phyloP scores from a whole-genome alignment of 2,797 vertebrate genomes.

The Eurystomus glaucurus region DNA sequence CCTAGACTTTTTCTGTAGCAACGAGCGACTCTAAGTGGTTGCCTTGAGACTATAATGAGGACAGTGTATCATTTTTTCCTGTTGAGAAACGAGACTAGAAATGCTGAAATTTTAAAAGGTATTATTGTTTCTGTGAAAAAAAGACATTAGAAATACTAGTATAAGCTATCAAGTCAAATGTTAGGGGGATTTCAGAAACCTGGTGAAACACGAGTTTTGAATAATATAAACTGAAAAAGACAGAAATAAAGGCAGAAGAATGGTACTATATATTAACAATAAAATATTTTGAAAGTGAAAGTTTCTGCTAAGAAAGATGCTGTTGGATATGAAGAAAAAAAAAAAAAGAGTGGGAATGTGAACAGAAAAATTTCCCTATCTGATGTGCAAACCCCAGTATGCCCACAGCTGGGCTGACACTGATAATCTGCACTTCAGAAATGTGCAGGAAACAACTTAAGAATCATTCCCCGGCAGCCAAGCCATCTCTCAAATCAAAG shows the following conservation, averaged over 20 bases:
- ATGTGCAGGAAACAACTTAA: not conserved
- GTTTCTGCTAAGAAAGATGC: not conserved
- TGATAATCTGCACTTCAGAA: not conserved
- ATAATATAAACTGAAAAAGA: not conserved
- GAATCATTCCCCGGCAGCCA: not conserved
- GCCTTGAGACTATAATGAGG: not conserved
- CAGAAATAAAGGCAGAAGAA: not conserved
- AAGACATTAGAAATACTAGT: not conserved
- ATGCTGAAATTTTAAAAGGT: not conserved
- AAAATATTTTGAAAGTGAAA: not conserved
- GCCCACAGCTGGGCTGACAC: not conserved
- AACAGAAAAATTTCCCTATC: not conserved
- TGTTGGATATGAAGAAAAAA: not conserved
- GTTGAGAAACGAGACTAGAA: not conserved
- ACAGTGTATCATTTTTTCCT: not conserved
- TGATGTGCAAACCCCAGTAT: not conserved
- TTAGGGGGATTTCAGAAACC: not conserved
- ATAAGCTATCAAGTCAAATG: not conserved
- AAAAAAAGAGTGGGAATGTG: not conserved
- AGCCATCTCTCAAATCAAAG: not conserved
- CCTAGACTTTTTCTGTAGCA: not conserved
- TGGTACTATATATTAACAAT: not conserved
- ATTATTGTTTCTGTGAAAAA: not conserved
- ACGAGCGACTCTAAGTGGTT: not conserved
- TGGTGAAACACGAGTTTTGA: not conserved